Conservation (phyloP, 23 tunicate species). For the Ciona savignyi region DNA sequence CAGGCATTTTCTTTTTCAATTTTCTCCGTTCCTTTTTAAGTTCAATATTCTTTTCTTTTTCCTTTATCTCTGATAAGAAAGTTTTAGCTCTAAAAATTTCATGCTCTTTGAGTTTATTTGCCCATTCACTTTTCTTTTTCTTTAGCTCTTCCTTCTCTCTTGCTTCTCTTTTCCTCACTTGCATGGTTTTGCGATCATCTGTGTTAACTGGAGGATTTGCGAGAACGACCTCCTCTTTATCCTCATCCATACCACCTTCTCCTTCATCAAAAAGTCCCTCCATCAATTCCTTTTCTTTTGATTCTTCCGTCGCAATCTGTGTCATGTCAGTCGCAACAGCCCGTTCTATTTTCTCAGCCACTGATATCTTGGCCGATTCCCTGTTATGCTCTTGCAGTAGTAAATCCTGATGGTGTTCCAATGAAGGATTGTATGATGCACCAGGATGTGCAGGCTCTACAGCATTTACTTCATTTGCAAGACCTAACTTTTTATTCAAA, state of each 20-base stretch:
- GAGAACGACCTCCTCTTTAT: conserved; percentile 3
- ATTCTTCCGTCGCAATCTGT: conserved; percentile 25
- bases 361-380: conserved; percentile 22
- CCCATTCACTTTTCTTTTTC: conserved; percentile 21
- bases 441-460: conserved; percentile 91
- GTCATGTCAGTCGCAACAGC: conserved; percentile 33
- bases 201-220: conserved; percentile 1
- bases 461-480: conserved; percentile 18
- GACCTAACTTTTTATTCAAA: conserved; percentile 18
- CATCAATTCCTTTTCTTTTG: conserved; percentile 11
- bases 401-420: conserved; percentile 73
- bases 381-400: conserved; percentile 32
- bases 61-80: conserved; percentile 30
- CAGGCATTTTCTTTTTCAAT: conserved; percentile 9
- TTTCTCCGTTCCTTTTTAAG: conserved; percentile 5
- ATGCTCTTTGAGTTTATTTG: conserved; percentile 39
- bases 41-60: too few relatives aligned
- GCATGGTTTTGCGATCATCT: neutral
- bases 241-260: neutral
- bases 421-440: conserved; percentile 87
- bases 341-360: conserved; percentile 30
- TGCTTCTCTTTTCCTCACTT: conserved; percentile 14
- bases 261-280: conserved; percentile 40
- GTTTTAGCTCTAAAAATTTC: conserved; percentile 51
- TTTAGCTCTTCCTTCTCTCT: conserved; percentile 10